Evolutionary conservation across 2,888 invertebrate species (phyloP), one percentile per base, ranked within the genome.

Genomic region (Disparrhopalites patrizii): DNA sequence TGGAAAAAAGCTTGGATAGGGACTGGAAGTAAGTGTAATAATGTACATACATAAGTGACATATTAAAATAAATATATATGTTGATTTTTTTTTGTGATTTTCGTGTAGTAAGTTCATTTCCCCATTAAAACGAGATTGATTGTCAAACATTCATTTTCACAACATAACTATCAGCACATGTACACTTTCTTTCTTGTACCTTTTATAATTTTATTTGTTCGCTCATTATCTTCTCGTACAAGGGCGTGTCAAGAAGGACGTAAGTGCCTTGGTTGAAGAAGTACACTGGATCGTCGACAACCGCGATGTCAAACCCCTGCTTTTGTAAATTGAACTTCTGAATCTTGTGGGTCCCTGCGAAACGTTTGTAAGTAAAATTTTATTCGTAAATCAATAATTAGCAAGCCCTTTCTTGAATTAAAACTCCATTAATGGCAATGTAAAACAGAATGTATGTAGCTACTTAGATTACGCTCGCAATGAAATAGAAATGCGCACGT

Each of bases 271-370:
- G 43, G n/a, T 58, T 50, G 20, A 52, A 51, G 40, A 67, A 67
- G 52, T 62, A 67, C 28, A 67, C 30, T 33, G 54, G 51, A 30
- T 67, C 63, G 33, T 58, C 54, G 30, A 57, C 36, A 20, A 36
- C 28, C 5, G 57, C 58, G 25, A 58, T 30, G 50, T 67, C 58
- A 27, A 60, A 68, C 33, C 65, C 68, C n/a, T 38, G 55, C n/a
- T 61, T 63, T 61, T 68, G 68, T 18, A 65, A 60, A 15, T 55
- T 57, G 4, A 51, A 65, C 55, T 69, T 69, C 27, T 62, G 67
- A 58, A 69, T 62, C 38, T 69, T 69, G 55, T 65, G 65, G 36
- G 69, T 69, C 10, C 67, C 69, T 65, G 36, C n/a, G n/a, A n/a
- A n/a, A n/a, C n/a, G n/a, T n/a, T n/a, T n/a, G n/a, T n/a, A n/a